Percentiles rank a stretch among this genome's conserved stretches.
Conservation (phyloP, 2,113 vertebrate species). For the Mesitornis unicolor region DNA sequence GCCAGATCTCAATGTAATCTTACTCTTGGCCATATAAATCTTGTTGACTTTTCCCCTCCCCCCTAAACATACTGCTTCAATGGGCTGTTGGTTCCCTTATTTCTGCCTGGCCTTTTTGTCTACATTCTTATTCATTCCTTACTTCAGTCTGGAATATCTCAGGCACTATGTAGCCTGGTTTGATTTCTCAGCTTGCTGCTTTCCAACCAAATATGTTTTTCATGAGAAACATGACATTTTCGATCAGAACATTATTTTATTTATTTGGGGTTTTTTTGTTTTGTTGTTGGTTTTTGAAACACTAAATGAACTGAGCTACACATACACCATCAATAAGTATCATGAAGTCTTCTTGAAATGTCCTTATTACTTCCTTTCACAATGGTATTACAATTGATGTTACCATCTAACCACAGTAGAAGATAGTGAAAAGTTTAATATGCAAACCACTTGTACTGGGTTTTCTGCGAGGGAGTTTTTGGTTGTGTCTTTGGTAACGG, state of each 20-base stretch:
- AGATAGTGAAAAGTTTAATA: neutral
- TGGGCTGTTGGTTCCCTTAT: neutral
- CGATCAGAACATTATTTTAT: neutral
- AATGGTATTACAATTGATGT: neutral
- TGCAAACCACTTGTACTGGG: neutral
- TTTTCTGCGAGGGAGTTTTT: no score
- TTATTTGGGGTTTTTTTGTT: rapidly evolving
- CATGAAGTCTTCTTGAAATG: neutral
- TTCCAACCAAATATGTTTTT: neutral
- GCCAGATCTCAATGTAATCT: neutral
- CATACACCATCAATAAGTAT: neutral
- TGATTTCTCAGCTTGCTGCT: neutral
- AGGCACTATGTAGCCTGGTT: neutral
- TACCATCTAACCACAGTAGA: neutral
- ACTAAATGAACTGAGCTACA: neutral
- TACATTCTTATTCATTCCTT: neutral
- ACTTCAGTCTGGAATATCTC: neutral
- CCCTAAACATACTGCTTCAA: neutral
- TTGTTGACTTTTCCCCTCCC: neutral
- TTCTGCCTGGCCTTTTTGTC: neutral
- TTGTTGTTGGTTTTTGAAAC: neutral
- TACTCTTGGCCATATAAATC: neutral
- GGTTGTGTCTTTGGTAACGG: no score
- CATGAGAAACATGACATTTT: neutral
- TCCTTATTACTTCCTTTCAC: neutral